Evolutionary conservation across 2,888 invertebrate genomes (phyloP).

Genomic region (Brachypalpus laphriformis): DNA sequence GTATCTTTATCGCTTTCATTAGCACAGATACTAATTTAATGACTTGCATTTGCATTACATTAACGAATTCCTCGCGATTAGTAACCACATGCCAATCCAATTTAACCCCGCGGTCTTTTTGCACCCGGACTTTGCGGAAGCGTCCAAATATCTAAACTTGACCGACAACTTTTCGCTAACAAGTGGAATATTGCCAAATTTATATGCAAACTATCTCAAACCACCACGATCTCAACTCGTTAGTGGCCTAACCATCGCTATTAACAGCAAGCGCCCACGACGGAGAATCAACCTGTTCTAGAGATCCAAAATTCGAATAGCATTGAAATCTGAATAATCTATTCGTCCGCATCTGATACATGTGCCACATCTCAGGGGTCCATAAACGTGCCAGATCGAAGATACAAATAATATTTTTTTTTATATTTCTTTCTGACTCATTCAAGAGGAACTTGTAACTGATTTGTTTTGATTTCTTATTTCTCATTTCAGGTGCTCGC

Average conservation of each 20-base stretch:
- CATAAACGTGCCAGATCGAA: constrained; percentile 20
- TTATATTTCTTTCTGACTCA: constrained; percentile 27
- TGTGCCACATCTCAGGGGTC: constrained; percentile 1
- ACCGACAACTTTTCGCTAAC: constrained; percentile 20
- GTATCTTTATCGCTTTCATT: neutral
- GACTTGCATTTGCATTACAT: constrained; percentile 18
- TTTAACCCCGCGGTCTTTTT: neutral
- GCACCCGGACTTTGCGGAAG: constrained; percentile 19
- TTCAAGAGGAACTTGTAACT: constrained; percentile 25
- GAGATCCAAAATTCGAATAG: neutral
- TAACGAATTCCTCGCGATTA: neutral
- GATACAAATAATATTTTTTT: constrained; percentile 7
- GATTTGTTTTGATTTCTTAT: constrained; percentile 19
- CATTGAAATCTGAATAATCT: constrained; percentile 12
- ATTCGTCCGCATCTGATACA: neutral
- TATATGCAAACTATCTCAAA: constrained; percentile 33
- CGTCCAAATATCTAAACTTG: constrained; percentile 13
- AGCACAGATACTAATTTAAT: neutral
- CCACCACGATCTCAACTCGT: neutral
- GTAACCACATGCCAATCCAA: neutral
- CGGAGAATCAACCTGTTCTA: constrained; percentile 37
- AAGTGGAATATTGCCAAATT: constrained; percentile 25
- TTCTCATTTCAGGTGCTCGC: constrained; percentile 53
- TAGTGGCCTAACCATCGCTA: neutral
- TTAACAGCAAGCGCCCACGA: constrained; percentile 41